Conservation (phyloP, 1,140 invertebrate species). For the Euwallacea fornicatus region DNA sequence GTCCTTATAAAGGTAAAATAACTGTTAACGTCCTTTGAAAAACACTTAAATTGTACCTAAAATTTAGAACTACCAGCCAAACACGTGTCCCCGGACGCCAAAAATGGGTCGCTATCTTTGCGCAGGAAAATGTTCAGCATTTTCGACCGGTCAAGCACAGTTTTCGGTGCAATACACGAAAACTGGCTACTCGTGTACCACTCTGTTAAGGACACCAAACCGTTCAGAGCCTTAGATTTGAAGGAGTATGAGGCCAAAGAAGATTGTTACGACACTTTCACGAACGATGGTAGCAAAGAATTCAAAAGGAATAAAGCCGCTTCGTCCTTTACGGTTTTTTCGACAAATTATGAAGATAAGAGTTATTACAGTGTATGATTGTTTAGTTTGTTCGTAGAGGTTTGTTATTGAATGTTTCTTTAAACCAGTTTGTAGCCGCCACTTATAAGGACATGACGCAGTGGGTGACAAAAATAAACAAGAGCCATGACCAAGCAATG, state of each 20-base stretch:
- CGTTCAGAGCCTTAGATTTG: slow-evolving; percentile 7
- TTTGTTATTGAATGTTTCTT: neutral
- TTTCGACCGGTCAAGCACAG: slow-evolving; percentile 10
- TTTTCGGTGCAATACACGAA: slow-evolving; percentile 15
- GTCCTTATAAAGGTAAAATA: neutral
- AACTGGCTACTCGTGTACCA: slow-evolving; percentile 16
- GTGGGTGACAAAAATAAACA: slow-evolving; percentile 19
- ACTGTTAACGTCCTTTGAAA: neutral
- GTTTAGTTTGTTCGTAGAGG: neutral
- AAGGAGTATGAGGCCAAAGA: slow-evolving; percentile 16
- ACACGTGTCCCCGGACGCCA: slow-evolving; percentile 4
- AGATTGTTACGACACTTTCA: neutral
- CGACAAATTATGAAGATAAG: neutral
- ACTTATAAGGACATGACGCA: slow-evolving; percentile 25
- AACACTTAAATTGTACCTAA: neutral
- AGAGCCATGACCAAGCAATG: slow-evolving; percentile 11
- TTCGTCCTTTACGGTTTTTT: slow-evolving; percentile 19
- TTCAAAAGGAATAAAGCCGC: slow-evolving; percentile 2
- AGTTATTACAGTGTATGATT: slow-evolving; percentile 16
- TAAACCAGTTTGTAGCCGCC: slow-evolving; percentile 10
- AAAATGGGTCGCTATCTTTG: slow-evolving; percentile 13
- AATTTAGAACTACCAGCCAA: slow-evolving; percentile 15
- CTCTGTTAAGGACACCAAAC: slow-evolving; percentile 16
- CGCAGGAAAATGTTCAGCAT: slow-evolving; percentile 21
- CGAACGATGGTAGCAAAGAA: neutral